Conservation (phyloP, 2,797 vertebrate species). For the Malacoraja senta region DNA sequence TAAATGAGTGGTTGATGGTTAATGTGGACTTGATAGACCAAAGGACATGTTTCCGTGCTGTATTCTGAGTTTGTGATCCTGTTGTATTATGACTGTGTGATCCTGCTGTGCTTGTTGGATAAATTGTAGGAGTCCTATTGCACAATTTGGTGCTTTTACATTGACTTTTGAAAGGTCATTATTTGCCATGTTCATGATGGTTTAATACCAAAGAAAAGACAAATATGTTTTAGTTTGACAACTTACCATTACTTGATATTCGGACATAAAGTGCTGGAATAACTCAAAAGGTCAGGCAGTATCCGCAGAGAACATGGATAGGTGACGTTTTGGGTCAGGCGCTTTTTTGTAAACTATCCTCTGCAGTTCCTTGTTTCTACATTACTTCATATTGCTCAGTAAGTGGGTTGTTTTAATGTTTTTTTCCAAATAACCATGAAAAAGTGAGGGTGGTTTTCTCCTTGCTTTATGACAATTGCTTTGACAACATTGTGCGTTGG, state of each 20-base stretch:
- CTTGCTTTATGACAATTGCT: not conserved
- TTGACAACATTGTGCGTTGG: not conserved
- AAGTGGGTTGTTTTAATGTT: not conserved
- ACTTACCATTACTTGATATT: not conserved
- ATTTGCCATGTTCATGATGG: not conserved
- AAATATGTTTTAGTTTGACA: not conserved
- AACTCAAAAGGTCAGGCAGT: too few species aligned
- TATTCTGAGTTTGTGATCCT: too few species aligned
- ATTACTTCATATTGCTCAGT: not conserved
- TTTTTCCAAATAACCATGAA: not conserved
- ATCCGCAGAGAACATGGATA: too few species aligned
- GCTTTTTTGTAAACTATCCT: too few species aligned
- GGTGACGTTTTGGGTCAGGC: too few species aligned
- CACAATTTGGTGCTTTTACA: not conserved
- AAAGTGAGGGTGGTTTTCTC: not conserved
- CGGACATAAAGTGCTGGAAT: too few species aligned
- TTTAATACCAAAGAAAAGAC: not conserved
- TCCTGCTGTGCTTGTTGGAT: not conserved
- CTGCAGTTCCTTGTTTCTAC: too few species aligned
- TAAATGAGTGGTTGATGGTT: too few species aligned
- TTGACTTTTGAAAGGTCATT: not conserved
- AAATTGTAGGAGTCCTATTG: not conserved
- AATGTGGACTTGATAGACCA: too few species aligned
- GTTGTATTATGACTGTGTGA: too few species aligned
- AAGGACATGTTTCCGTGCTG: too few species aligned